Evolutionary conservation across 2,797 vertebrate genomes (phyloP).

Genomic region (Etheostoma nigrum): DNA sequence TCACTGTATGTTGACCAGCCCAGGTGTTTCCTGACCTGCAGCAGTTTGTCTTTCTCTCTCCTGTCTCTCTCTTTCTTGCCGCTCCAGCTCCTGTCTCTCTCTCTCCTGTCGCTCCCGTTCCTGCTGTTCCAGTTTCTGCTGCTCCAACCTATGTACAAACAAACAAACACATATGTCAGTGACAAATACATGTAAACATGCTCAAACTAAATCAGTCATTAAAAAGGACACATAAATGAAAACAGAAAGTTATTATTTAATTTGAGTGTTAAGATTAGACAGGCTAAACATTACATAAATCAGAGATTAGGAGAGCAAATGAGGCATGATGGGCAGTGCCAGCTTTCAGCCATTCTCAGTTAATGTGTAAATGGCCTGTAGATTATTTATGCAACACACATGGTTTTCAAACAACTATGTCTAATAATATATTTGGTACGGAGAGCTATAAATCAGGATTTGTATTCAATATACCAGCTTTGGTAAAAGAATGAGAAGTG

Average conservation of each 20-base stretch:
- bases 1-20: neutral
- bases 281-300: neutral
- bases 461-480: conserved; percentile 14
- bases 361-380: neutral
- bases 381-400: conserved; percentile 21
- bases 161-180: conserved; percentile 41
- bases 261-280: neutral
- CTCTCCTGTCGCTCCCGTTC: conserved; percentile 79
- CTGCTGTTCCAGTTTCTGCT: conserved; percentile 80
- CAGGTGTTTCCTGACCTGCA: conserved; percentile 79
- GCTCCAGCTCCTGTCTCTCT: conserved; percentile 75
- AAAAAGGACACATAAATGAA: conserved; percentile 4
- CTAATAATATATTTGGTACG: conserved; percentile 17
- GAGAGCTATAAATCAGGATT: conserved; percentile 14
- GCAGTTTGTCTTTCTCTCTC: conserved; percentile 81
- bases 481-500: conserved; percentile 9
- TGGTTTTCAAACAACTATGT: conserved; percentile 10
- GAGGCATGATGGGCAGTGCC: neutral
- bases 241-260: neutral
- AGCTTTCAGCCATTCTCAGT: neutral
- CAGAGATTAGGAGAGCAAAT: neutral
- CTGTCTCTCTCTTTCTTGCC: conserved; percentile 76
- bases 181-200: neutral
- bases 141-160: conserved; percentile 78
- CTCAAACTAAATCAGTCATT: conserved; percentile 10